Conservation (phyloP, 2,888 invertebrate species). For the Tetragonula carbonaria region DNA sequence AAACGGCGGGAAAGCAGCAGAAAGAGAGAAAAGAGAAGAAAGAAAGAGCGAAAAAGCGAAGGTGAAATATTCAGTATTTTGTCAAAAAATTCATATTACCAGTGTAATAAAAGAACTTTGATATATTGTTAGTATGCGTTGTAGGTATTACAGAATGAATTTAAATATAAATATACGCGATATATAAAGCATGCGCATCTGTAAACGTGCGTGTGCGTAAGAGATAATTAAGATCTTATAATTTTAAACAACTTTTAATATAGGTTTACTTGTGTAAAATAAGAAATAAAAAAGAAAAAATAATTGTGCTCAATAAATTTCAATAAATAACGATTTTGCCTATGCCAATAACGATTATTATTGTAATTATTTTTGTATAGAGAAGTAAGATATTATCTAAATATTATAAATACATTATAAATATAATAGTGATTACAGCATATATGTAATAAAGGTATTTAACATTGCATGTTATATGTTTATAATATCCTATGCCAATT, state of each 20-base stretch:
- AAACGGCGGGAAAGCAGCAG: not conserved
- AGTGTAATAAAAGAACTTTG: conserved; percentile 72
- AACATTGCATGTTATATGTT: conserved; percentile 48
- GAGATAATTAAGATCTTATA: conserved; percentile 75
- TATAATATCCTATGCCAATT: conserved; percentile 8
- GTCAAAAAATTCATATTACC: conserved; percentile 74
- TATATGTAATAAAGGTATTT: conserved; percentile 63
- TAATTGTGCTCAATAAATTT: conserved; percentile 80
- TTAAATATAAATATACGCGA: conserved; percentile 72
- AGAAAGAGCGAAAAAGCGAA: conserved; percentile 2
- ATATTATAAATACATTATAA: conserved; percentile 55
- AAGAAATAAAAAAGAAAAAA: conserved; percentile 68
- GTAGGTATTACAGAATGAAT: conserved; percentile 70
- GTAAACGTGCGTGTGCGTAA: conserved; percentile 69
- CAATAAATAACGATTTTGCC: conserved; percentile 81
- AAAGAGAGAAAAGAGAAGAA: conserved; percentile 7
- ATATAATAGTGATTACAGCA: conserved; percentile 49
- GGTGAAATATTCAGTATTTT: conserved; percentile 76
- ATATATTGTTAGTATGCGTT: conserved; percentile 72
- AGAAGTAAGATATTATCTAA: conserved; percentile 61
- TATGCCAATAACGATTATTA: conserved; percentile 76
- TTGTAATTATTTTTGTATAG: conserved; percentile 69
- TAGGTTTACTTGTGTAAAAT: conserved; percentile 77
- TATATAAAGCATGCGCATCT: conserved; percentile 67
- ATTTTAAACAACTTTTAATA: conserved; percentile 77